Conservation (phyloP, 2,888 invertebrate genomes). For the Calameuta pallipes region DNA sequence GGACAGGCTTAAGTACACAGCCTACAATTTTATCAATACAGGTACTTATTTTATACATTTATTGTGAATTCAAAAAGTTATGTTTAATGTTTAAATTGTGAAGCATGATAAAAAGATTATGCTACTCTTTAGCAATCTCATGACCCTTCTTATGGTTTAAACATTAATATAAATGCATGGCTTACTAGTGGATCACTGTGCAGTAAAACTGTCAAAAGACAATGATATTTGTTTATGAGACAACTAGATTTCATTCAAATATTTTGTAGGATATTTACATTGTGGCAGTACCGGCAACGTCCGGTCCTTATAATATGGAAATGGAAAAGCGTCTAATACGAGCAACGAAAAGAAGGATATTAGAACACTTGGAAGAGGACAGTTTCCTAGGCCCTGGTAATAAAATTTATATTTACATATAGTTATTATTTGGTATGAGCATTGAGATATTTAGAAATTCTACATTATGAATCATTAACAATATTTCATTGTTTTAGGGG, state of each 20-base stretch:
- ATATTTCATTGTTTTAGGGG: slow-evolving; percentile 63
- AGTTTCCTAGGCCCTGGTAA: slow-evolving; percentile 67
- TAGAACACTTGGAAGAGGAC: slow-evolving; percentile 75
- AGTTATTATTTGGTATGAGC: not conserved
- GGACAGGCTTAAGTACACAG: slow-evolving; percentile 80
- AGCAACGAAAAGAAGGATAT: slow-evolving; percentile 78
- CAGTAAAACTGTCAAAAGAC: not conserved
- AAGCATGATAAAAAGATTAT: not conserved
- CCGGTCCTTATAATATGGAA: slow-evolving; percentile 77
- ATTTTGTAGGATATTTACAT: slow-evolving; percentile 74
- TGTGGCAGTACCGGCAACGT: slow-evolving; percentile 80
- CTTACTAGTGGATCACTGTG: not conserved
- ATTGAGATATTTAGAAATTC: slow-evolving; percentile 14
- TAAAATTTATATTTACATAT: slow-evolving; percentile 7
- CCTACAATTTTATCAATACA: slow-evolving; percentile 80
- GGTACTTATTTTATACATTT: slow-evolving; percentile 44
- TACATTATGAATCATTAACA: not conserved
- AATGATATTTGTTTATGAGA: not conserved
- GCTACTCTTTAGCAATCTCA: not conserved
- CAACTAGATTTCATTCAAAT: slow-evolving; percentile 6
- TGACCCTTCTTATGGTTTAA: not conserved
- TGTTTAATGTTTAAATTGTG: not conserved
- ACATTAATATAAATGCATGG: not conserved
- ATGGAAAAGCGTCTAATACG: slow-evolving; percentile 78
- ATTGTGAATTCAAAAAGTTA: not conserved